Evolutionary conservation across 1,140 invertebrate genomes (phyloP).

Genomic region (Thereuonema tuberculata): DNA sequence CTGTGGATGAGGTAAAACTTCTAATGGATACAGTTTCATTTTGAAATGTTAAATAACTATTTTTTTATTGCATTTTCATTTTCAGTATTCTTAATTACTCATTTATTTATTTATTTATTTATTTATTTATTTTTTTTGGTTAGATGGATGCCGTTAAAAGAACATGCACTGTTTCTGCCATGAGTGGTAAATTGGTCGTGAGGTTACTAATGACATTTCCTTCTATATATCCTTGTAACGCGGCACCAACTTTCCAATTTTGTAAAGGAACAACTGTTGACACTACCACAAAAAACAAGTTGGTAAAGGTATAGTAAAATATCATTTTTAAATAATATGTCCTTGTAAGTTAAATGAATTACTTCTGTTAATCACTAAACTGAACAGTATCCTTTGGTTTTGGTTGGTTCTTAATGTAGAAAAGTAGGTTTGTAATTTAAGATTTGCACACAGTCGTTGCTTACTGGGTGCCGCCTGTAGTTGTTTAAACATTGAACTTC

Average conservation of each 20-base stretch:
- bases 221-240: slow-evolving; percentile 55
- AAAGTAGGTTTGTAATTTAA: no score
- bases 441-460: no score
- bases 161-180: slow-evolving; percentile 55
- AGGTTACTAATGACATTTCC: slow-evolving; percentile 67
- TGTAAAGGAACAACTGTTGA: slow-evolving; percentile 45
- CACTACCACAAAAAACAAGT: slow-evolving; percentile 40
- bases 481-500: no score
- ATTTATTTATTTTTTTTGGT: slow-evolving; percentile 1
- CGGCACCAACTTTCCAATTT: slow-evolving; percentile 56
- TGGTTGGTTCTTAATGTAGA: no score
- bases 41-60: no score
- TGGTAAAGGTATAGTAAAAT: slow-evolving; percentile 52
- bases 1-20: slow-evolving; percentile 42
- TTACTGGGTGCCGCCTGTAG: no score
- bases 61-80: not conserved
- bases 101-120: not conserved
- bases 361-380: no score
- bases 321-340: no score
- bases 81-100: not conserved
- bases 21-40: not conserved
- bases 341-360: no score
- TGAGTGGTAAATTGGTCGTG: slow-evolving; percentile 53
- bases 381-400: no score
- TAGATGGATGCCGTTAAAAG: slow-evolving; percentile 49